Evolutionary conservation across 2,113 vertebrate genomes (phyloP), one percentile per base, ranked within the genome.

Genomic region (Phyllopteryx taeniolatus): DNA sequence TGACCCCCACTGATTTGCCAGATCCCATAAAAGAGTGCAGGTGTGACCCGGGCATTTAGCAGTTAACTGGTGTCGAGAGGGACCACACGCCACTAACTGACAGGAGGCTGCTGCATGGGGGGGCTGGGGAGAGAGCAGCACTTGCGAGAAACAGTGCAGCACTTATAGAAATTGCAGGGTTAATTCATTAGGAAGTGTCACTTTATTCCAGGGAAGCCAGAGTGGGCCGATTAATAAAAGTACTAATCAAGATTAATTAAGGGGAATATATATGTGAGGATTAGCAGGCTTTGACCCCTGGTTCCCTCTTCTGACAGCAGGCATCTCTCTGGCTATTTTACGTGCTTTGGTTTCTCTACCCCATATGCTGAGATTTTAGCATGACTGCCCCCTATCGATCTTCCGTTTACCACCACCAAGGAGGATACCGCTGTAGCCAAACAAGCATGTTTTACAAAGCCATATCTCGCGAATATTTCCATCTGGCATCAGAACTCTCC

Each of bases 241-340:
- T 89, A 83, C 87, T 92, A 90, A 94, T 92, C 88, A 91, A 87
- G 88, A 93, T 92, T 92, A 91, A 93, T 92, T 91, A 91, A 87
- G 84, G 76, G 64, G 86, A 90, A 91, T 90, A 92, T 92, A 90
- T 87, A 91, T 78, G 79, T 91, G 88, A 91, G 89, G 92, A 91
- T 93, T 90, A 92, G 86, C 89, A 91, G 89, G 66, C 71, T 82
- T 61, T 83, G 76, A 81, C 75, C 83, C 77, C 68, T 67, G 71
- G 62, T 70, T 44, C 80, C 79, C 75, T 79, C 75, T 79, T 82
- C 68, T 46, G 64, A 43, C 70, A 79, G 63, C 43, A 43, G 75
- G 64, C 53, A 87, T 79, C 69, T 81, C 70, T 80, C 46, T 12
- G 20, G 67, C 67, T 53, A 35, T 61, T 61, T 61, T 31, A 61